Conservation (phyloP, 1,140 invertebrate species). For the Formica selysi region DNA sequence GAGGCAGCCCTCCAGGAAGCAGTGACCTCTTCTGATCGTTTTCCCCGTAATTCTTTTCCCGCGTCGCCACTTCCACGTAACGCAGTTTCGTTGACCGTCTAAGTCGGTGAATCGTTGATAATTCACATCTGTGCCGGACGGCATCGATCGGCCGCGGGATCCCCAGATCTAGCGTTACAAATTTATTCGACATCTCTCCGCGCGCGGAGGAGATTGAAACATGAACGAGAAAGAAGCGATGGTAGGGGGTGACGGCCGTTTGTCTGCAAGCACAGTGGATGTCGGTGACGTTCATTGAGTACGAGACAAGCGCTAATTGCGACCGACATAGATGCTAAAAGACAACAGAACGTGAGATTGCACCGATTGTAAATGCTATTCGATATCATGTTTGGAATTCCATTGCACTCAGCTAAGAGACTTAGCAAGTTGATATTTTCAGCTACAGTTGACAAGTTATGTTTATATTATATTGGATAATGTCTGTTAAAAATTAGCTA, state of each 20-base stretch:
- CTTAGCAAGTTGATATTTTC: constrained; percentile 49
- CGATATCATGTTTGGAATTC: constrained; percentile 65
- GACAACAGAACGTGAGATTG: constrained; percentile 67
- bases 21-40: constrained; percentile 70
- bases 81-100: not conserved
- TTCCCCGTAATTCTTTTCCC: constrained; percentile 60
- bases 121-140: constrained; percentile 67
- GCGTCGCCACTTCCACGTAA: constrained; percentile 34
- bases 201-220: constrained; percentile 24
- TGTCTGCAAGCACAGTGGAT: constrained; percentile 17
- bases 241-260: not conserved
- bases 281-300: not conserved
- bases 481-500: not conserved
- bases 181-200: constrained; percentile 58
- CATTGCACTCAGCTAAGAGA: constrained; percentile 44
- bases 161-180: constrained; percentile 41
- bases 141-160: not conserved
- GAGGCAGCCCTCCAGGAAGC: constrained; percentile 74
- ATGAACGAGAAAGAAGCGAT: not conserved
- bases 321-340: constrained; percentile 69
- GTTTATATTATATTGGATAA: constrained; percentile 27
- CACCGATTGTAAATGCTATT: not conserved
- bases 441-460: constrained; percentile 59
- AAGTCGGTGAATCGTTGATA: constrained; percentile 62
- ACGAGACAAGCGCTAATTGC: constrained; percentile 61